Percentiles rank a stretch among this genome's conserved stretches.
phyloP scores from a whole-genome alignment of 2,113 vertebrate species.

The Danio rerio region DNA sequence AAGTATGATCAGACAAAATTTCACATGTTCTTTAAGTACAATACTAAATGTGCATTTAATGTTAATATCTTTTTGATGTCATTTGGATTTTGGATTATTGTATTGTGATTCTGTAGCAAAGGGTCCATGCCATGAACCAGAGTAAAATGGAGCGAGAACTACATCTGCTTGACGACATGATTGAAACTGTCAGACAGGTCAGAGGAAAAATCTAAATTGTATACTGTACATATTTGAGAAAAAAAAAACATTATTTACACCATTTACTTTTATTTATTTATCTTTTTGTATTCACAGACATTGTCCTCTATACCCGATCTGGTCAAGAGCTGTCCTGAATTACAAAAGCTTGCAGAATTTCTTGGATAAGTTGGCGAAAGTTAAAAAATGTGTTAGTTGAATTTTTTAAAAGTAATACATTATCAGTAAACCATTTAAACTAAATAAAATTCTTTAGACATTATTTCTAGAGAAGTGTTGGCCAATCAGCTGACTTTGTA shows the following conservation, averaged over 20 bases:
- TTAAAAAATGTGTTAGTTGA: neutral
- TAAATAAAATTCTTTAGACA: neutral
- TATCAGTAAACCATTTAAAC: neutral
- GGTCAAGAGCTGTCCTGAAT: conserved; percentile 66
- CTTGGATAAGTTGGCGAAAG: conserved; percentile 58
- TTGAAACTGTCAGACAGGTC: conserved; percentile 83
- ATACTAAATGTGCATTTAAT: neutral
- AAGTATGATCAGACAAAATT: neutral
- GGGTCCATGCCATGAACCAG: conserved; percentile 81
- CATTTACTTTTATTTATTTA: neutral
- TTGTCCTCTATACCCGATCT: conserved; percentile 71
- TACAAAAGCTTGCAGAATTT: conserved; percentile 71
- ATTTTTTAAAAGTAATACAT: conserved; percentile 13
- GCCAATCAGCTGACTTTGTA: neutral
- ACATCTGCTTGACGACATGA: conserved; percentile 79
- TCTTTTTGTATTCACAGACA: conserved; percentile 60
- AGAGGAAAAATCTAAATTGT: conserved; percentile 23
- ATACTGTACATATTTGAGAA: too few relatives aligned
- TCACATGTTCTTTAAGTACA: too few relatives aligned
- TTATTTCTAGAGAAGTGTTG: neutral
- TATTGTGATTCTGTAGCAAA: conserved; percentile 73
- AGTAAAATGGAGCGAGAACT: conserved; percentile 82
- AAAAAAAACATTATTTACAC: neutral
- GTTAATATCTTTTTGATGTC: neutral
- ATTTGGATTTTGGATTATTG: neutral